Percentiles rank a stretch among this genome's conserved stretches.
These are phyloP conservation scores for Perizoma flavofasciatum DNA, from an alignment of 2,888 invertebrate species.

Conservation along the genomic window DNA sequence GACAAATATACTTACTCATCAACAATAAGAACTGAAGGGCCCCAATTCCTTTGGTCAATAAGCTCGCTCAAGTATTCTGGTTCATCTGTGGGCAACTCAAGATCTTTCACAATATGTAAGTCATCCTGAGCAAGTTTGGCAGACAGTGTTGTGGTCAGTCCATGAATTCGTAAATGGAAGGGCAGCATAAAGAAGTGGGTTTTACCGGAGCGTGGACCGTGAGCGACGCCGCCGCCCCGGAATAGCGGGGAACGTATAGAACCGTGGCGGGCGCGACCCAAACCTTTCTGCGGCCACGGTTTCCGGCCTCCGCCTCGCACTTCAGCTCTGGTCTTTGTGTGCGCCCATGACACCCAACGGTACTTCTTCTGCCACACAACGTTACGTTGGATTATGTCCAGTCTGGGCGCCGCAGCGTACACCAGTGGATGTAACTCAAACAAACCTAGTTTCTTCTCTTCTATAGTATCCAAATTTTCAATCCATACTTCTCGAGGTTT, in stretches of 20 bases:
- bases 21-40: constrained; percentile 96
- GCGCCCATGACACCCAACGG: constrained; percentile 91
- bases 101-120: constrained; percentile 93
- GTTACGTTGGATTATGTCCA: constrained; percentile 95
- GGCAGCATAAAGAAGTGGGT: constrained; percentile 97
- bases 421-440: constrained; percentile 95
- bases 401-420: constrained; percentile 91
- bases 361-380: constrained; percentile 93
- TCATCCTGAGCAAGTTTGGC: constrained; percentile 98
- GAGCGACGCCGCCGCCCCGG: constrained; percentile 91
- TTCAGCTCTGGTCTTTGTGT: constrained; percentile 92
- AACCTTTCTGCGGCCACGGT: constrained; percentile 98
- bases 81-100: constrained; percentile 94
- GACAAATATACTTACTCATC: constrained; percentile 88
- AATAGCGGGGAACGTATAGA: constrained; percentile 95
- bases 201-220: constrained; percentile 96
- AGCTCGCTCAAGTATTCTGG: constrained; percentile 90
- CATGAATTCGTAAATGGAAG: constrained; percentile 88
- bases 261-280: constrained; percentile 95
- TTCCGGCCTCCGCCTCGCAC: constrained; percentile 95
- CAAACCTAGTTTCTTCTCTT: constrained; percentile 91
- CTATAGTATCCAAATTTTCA: constrained; percentile 90
- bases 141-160: constrained; percentile 92
- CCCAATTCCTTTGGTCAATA: constrained; percentile 95
- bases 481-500: constrained; percentile 93